Conservation (phyloP, 2,888 invertebrate species). For the Cecidostiba fungosa region DNA sequence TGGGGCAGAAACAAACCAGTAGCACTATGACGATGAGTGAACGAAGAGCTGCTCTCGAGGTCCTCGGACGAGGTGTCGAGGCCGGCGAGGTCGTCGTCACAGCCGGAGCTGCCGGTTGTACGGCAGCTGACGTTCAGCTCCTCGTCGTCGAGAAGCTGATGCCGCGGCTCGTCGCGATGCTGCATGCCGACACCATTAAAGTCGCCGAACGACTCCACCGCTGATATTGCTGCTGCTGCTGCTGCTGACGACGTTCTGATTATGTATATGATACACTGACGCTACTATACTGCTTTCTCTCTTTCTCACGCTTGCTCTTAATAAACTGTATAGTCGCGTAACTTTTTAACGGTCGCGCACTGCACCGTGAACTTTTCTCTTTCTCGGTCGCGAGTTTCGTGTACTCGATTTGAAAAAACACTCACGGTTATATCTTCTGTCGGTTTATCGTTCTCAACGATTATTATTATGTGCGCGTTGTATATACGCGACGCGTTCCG, state of each 20-base stretch:
- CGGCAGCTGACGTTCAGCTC: constrained; percentile 82
- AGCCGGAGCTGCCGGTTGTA: constrained; percentile 81
- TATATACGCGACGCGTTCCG: neutral
- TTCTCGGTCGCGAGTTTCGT: neutral
- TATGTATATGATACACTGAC: too few relatives aligned
- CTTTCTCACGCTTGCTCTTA: too few relatives aligned
- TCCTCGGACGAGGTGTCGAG: constrained; percentile 84
- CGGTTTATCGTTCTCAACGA: neutral
- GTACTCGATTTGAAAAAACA: neutral
- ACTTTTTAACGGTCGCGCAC: constrained; percentile 6
- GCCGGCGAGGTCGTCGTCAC: constrained; percentile 82
- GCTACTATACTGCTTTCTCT: neutral
- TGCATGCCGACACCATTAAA: constrained; percentile 28
- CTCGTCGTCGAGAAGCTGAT: constrained; percentile 75
- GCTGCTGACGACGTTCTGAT: constrained; percentile 22
- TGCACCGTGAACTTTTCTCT: neutral
- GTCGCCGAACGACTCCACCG: neutral
- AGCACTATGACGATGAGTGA: neutral
- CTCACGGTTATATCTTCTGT: neutral
- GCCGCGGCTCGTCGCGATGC: neutral
- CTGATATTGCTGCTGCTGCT: constrained; percentile 32
- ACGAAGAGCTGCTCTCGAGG: constrained; percentile 72
- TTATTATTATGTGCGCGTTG: neutral
- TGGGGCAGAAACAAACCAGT: constrained; percentile 81
- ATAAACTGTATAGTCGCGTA: neutral